Percentiles rank a stretch among this genome's conserved stretches.
Conservation (phyloP, 2,113 vertebrate genomes). For the Poeciliopsis prolifica region DNA sequence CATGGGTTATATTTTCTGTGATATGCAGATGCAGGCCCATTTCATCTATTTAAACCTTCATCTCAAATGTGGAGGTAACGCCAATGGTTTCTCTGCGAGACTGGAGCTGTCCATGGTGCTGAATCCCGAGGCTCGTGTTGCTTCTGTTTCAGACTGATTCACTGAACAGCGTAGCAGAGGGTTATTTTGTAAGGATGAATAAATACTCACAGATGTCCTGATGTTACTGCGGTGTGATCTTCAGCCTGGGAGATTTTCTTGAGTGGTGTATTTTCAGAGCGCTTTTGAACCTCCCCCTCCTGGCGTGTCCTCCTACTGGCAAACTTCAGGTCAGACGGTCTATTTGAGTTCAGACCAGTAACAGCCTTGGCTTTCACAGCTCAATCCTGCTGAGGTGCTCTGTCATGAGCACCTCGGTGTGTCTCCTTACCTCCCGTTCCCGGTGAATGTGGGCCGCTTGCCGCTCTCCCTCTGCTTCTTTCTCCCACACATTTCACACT, state of each 20-base stretch:
- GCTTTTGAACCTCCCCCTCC: slow-evolving; percentile 34
- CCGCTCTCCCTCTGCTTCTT: slow-evolving; percentile 15
- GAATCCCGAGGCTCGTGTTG: slow-evolving; percentile 12
- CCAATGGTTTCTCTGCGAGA: neutral
- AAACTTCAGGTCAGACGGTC: slow-evolving; percentile 38
- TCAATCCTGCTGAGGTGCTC: slow-evolving; percentile 33
- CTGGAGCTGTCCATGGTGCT: slow-evolving; percentile 57
- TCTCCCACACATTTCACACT: slow-evolving; percentile 19
- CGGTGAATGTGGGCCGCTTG: slow-evolving; percentile 8
- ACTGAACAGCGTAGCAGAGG: neutral
- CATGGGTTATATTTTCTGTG: neutral
- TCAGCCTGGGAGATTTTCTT: slow-evolving; percentile 1
- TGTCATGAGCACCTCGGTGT: slow-evolving; percentile 21
- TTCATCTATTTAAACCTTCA: neutral
- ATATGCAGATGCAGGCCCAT: neutral
- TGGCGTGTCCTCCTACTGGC: slow-evolving; percentile 20
- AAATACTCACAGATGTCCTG: slow-evolving; percentile 14
- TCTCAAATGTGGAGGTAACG: neutral
- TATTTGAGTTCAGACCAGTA: slow-evolving; percentile 32
- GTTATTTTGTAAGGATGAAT: slow-evolving; percentile 15
- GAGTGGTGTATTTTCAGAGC: slow-evolving; percentile 7
- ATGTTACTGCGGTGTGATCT: neutral
- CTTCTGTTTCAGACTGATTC: neutral
- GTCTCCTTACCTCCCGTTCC: slow-evolving; percentile 2
- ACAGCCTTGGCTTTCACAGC: slow-evolving; percentile 33